phyloP scores from a whole-genome alignment of 2,113 vertebrate genomes.

The Periophthalmus modestus region DNA sequence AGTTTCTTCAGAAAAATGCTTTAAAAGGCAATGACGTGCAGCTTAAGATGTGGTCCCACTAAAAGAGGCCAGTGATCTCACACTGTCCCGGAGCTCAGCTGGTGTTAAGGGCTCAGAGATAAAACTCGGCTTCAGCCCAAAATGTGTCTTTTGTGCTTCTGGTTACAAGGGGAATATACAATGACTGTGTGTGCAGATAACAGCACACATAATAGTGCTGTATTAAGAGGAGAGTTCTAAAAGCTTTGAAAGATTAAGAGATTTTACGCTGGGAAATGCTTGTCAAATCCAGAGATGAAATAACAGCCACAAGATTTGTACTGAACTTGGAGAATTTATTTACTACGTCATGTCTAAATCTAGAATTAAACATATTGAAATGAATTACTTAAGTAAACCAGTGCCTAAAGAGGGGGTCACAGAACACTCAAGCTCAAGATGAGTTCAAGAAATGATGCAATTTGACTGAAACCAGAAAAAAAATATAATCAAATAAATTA shows the following conservation, averaged over 20 bases:
- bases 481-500: no score
- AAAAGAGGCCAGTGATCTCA: slow-evolving; percentile 31
- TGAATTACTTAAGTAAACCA: no score
- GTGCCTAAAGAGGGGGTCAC: no score
- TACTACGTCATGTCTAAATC: no score
- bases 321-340: no score
- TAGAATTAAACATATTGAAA: no score
- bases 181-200: slow-evolving; percentile 10
- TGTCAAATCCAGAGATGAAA: background rate
- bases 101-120: slow-evolving; percentile 42
- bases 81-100: slow-evolving; percentile 33
- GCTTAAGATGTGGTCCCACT: slow-evolving; percentile 8
- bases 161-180: slow-evolving; percentile 39
- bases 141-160: slow-evolving; percentile 40
- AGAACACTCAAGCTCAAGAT: no score
- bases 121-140: slow-evolving; percentile 30
- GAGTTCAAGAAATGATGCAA: no score
- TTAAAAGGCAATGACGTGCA: slow-evolving; percentile 13
- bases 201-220: background rate
- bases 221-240: background rate
- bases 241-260: background rate
- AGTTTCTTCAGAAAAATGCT: slow-evolving; percentile 15
- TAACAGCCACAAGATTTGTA: background rate
- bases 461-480: no score
- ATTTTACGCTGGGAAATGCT: background rate